These are phyloP conservation scores for Morinoia aosen DNA, from an alignment of 2,888 invertebrate species.

Conservation along the genomic window DNA sequence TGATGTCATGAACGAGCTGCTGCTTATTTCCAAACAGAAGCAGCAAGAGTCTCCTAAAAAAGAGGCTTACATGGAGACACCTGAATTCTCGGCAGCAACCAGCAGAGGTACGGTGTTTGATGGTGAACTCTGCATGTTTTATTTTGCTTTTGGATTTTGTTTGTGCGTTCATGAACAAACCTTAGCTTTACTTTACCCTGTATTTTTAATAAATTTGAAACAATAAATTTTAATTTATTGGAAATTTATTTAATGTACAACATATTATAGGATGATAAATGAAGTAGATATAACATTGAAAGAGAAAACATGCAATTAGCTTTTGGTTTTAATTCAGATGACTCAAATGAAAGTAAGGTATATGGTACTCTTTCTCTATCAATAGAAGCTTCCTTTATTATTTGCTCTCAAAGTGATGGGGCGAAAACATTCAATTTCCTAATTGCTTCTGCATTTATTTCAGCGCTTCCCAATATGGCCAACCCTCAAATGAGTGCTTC, in stretches of 20 bases:
- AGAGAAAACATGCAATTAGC: not conserved
- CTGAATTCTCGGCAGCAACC: not conserved
- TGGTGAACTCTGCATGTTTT: not conserved
- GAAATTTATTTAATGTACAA: too few relatives aligned
- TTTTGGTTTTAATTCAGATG: not conserved
- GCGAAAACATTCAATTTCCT: not conserved
- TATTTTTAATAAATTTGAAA: not conserved
- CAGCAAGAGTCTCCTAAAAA: conserved; percentile 36
- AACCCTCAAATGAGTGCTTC: not conserved
- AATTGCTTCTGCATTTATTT: not conserved
- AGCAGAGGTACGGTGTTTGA: not conserved
- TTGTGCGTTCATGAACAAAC: not conserved
- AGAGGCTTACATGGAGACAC: not conserved
- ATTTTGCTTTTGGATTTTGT: not conserved
- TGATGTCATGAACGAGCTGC: conserved; percentile 66
- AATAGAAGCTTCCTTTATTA: not conserved
- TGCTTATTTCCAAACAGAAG: conserved; percentile 66
- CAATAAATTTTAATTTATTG: too few relatives aligned
- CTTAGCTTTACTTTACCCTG: not conserved
- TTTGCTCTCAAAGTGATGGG: not conserved
- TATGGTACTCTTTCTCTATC: not conserved
- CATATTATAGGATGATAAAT: not conserved
- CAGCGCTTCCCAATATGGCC: not conserved
- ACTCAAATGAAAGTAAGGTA: not conserved
- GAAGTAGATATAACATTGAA: not conserved